Evolutionary conservation across 92 coral and sea anemone genomes (phyloP).

Genomic region (Plumapathes pennacea): DNA sequence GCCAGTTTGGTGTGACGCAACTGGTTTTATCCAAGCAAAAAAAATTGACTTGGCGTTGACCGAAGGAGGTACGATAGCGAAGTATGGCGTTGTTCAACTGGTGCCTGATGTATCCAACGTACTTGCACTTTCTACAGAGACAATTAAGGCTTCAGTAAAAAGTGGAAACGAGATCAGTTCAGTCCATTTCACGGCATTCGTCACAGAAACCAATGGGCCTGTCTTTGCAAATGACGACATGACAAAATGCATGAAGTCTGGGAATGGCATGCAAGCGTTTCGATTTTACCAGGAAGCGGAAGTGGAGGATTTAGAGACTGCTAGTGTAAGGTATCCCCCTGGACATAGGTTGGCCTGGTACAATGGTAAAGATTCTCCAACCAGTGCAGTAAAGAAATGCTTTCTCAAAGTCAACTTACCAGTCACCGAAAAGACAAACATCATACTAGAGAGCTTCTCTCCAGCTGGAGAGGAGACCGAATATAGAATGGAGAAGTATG

Average conservation of each 20-base stretch:
- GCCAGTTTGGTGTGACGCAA: slow-evolving; percentile 7
- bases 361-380: neutral
- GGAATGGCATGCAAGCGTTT: slow-evolving; percentile 1
- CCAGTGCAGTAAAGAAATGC: slow-evolving; percentile 4
- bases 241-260: too few relatives aligned
- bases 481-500: neutral
- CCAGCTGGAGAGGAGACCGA: slow-evolving; percentile 1
- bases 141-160: neutral
- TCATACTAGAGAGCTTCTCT: neutral
- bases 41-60: neutral
- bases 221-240: neutral
- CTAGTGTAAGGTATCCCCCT: neutral
- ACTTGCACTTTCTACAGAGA: neutral
- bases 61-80: neutral
- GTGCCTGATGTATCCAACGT: neutral
- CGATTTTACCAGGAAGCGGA: neutral
- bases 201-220: slow-evolving; percentile 3
- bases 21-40: slow-evolving; percentile 3
- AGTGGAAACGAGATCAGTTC: neutral
- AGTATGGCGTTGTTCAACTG: neutral
- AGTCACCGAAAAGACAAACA: neutral
- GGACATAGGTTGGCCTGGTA: slow-evolving; percentile 21
- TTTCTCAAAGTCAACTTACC: neutral
- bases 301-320: neutral
- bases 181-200: slow-evolving; percentile 1